Percentiles rank a stretch among this genome's conserved stretches.
Evolutionary conservation across 2,113 vertebrate genomes (phyloP).

Genomic region (Alethe castanea): DNA sequence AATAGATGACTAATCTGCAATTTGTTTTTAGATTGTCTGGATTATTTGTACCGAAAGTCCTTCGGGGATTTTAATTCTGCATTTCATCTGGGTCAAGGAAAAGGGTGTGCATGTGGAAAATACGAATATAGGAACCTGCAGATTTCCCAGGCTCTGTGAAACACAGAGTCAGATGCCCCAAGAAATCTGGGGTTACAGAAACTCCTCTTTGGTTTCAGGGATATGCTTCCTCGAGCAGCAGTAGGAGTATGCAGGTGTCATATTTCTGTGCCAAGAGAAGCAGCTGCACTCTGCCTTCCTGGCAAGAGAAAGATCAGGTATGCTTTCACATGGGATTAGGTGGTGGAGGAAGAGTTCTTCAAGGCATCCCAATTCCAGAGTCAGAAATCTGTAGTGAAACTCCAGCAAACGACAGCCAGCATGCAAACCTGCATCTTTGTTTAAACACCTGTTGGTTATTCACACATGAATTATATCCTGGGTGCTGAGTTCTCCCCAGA

Average conservation of each 20-base stretch:
- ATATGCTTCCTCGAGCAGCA: background rate
- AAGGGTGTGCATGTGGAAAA: background rate
- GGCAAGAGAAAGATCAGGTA: background rate
- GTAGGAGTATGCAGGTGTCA: background rate
- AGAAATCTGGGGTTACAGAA: background rate
- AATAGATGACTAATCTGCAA: background rate
- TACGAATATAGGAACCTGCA: background rate
- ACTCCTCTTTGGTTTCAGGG: background rate
- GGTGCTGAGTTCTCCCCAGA: background rate
- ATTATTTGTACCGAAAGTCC: background rate
- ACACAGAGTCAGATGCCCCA: background rate
- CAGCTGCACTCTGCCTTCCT: background rate
- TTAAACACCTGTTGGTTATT: slow-evolving; percentile 48
- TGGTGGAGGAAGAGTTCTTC: background rate
- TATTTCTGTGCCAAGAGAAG: background rate
- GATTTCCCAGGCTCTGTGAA: slow-evolving; percentile 22
- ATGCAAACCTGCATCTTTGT: background rate
- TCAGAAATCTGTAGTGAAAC: background rate
- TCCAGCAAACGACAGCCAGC: background rate
- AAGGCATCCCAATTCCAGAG: background rate
- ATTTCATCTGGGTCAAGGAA: background rate
- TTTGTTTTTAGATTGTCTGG: background rate
- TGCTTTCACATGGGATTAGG: background rate
- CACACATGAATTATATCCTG: background rate
- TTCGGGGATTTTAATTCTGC: background rate